Conservation (phyloP, 2,888 invertebrate genomes). For the Neoitamus cyanurus region DNA sequence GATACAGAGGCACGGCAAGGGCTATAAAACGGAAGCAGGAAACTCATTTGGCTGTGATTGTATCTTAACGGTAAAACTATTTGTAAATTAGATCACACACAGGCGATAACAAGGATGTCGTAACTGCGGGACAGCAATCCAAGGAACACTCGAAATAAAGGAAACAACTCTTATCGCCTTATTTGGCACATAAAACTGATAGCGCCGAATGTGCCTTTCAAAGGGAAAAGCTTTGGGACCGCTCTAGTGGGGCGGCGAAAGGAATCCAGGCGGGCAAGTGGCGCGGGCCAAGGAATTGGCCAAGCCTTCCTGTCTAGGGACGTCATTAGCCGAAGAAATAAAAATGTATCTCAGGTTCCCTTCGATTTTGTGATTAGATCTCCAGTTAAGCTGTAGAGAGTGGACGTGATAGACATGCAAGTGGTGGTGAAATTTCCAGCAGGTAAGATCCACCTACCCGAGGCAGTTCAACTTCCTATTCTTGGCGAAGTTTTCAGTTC, state of each 20-base stretch:
- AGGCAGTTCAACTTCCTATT: background rate
- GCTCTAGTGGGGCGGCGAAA: background rate
- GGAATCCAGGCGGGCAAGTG: background rate
- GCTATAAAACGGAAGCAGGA: conserved; percentile 46
- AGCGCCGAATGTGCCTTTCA: conserved; percentile 47
- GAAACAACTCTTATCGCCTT: conserved; percentile 51
- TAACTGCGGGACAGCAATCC: conserved; percentile 37
- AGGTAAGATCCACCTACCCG: background rate
- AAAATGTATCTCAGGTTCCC: conserved; percentile 52
- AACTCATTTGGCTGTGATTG: conserved; percentile 51
- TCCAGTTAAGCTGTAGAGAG: conserved; percentile 51
- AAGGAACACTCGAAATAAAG: conserved; percentile 49
- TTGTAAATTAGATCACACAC: conserved; percentile 53
- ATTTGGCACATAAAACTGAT: conserved; percentile 52
- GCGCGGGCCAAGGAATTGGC: background rate
- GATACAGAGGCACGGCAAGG: conserved; percentile 1
- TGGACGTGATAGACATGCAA: conserved; percentile 51
- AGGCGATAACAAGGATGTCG: conserved; percentile 46
- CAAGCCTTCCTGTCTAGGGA: conserved; percentile 11
- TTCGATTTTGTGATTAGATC: conserved; percentile 51
- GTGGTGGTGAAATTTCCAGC: background rate
- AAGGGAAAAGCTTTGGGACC: background rate
- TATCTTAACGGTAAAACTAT: conserved; percentile 53
- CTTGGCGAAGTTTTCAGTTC: conserved; percentile 19
- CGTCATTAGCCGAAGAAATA: conserved; percentile 47